Percentiles rank a stretch among this genome's conserved stretches.
Evolutionary conservation across 92 coral and sea anemone genomes (phyloP).

Genomic region (Epizoanthus stellaris): DNA sequence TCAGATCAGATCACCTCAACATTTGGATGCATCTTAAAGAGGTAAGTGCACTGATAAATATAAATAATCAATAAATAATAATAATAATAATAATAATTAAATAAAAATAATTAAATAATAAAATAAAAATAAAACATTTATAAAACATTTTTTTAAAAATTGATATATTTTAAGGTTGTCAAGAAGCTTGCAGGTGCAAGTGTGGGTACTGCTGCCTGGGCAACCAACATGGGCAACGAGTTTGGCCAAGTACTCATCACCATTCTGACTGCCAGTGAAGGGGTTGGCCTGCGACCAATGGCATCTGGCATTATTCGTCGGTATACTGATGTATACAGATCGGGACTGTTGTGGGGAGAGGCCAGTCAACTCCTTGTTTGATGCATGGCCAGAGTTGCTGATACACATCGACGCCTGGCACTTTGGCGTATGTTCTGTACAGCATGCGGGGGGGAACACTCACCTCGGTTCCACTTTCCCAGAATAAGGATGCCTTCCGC

Average conservation of each 20-base stretch:
- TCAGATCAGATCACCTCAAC: conserved; percentile 13
- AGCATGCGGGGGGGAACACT: neutral
- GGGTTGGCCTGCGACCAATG: neutral
- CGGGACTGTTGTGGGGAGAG: conserved; percentile 2
- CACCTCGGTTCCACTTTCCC: conserved; percentile 10
- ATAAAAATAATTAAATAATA: neutral
- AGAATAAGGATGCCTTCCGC: conserved; percentile 43
- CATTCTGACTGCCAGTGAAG: neutral
- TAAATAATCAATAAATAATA: too few relatives aligned
- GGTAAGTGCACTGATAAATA: neutral
- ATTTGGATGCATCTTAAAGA: conserved; percentile 4
- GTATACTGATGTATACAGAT: neutral
- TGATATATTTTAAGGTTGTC: neutral
- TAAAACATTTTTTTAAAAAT: neutral
- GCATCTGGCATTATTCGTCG: neutral
- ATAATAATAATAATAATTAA: neutral
- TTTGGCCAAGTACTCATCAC: neutral
- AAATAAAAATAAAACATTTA: neutral
- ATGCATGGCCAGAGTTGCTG: conserved; percentile 5
- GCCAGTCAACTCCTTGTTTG: neutral
- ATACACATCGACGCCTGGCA: conserved; percentile 29
- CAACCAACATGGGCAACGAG: too few relatives aligned
- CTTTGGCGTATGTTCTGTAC: neutral
- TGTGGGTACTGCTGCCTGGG: neutral
- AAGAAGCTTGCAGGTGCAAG: neutral